phyloP scores from a whole-genome alignment of 2,888 invertebrate species.

The Agrochola circellaris region DNA sequence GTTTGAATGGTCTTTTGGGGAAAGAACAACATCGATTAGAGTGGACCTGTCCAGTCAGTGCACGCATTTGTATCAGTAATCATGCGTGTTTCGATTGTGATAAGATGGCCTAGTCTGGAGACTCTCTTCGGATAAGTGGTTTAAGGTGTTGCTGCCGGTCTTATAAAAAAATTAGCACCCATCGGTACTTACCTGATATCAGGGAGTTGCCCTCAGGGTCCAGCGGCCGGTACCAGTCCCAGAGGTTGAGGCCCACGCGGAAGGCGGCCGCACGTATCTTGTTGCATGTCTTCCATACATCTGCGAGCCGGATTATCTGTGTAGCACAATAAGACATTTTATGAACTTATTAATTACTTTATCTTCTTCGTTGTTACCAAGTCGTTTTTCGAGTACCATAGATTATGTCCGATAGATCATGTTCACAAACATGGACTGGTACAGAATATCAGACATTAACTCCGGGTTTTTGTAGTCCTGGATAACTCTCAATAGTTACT shows the following conservation, averaged over 20 bases:
- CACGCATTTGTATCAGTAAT: not conserved
- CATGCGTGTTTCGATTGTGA: not conserved
- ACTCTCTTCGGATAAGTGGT: not conserved
- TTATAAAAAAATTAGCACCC: not conserved
- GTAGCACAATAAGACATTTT: slow-evolving; percentile 9
- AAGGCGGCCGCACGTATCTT: slow-evolving; percentile 95
- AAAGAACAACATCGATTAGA: not conserved
- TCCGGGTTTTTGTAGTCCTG: not conserved
- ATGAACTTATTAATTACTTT: not conserved
- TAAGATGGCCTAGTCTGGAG: not conserved
- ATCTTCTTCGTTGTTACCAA: not conserved
- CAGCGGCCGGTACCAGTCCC: slow-evolving; percentile 92
- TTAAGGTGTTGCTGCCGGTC: not conserved
- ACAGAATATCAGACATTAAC: not conserved
- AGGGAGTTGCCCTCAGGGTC: slow-evolving; percentile 93
- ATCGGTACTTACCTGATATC: slow-evolving; percentile 89
- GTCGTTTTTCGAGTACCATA: too few relatives aligned
- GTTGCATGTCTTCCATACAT: slow-evolving; percentile 95
- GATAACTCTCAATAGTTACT: not conserved
- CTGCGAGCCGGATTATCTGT: slow-evolving; percentile 90
- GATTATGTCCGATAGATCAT: too few relatives aligned
- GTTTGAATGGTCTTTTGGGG: not conserved
- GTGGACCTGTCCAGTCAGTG: not conserved
- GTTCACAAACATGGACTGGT: not conserved
- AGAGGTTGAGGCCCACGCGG: slow-evolving; percentile 93